Evolutionary conservation across 2,888 invertebrate genomes (phyloP), one percentile per base, ranked within the genome.

Genomic region (Lypha dubia): DNA sequence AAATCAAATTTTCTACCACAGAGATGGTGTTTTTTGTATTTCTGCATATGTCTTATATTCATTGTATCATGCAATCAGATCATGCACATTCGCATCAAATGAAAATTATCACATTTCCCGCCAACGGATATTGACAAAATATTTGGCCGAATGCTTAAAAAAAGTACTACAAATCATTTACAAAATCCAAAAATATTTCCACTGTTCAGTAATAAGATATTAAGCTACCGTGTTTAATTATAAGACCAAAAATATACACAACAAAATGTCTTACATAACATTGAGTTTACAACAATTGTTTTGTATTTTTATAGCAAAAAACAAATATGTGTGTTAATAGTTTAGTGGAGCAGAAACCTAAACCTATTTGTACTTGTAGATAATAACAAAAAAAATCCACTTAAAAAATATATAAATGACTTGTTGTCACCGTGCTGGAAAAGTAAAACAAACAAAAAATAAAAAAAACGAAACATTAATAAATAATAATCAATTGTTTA

Each of bases 321-420:
- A n/a, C n/a, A n/a, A 41, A 62, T 46, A 71, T 20, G 51, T 82
- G 75, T 79, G 75, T 77, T 83, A 85, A 56, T 86, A 80, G 87
- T 86, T 87, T 85, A 87, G 85, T 86, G 81, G 86, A 84, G 85
- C 86, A 87, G 79, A 86, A 87, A 85, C 83, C 76, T 70, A 79
- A 79, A 81, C 81, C 82, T 58, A 70, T 76, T 49, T 77, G 41
- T 51, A 20, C 49, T 46, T 17, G 8, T 20, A 46, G 51, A 38
- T 22, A 75, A 70, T 28, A 51, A 79, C 53, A n/a, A 38, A 65
- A 70, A n/a, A 49, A 41, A 49, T 17, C 8, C 15, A 5, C n/a
- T 38, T 46, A 13, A 70, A 51, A 28, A 41, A 60, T 20, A n/a
- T n/a, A n/a, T n/a, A 41, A 70, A 58, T 20, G 3, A 68, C 46